Evolutionary conservation across 2,113 vertebrate species (phyloP).

Genomic region (Bufo bufo): DNA sequence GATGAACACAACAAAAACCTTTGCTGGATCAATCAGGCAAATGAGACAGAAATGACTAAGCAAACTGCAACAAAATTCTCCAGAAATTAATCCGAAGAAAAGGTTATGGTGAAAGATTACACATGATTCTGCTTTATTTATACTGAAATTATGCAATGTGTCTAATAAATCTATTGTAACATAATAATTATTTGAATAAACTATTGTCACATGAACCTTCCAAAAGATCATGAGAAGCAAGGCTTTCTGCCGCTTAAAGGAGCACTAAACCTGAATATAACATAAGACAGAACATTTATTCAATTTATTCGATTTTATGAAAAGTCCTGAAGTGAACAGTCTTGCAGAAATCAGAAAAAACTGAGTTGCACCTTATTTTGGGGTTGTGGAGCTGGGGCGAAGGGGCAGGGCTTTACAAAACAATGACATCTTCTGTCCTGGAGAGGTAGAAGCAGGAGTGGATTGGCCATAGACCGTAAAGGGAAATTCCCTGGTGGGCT

Average conservation of each 20-base stretch:
- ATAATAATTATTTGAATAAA: not conserved
- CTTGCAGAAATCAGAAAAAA: too few relatives aligned
- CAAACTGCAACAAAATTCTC: not conserved
- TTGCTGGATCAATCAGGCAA: not conserved
- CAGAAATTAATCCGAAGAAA: not conserved
- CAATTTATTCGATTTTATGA: too few relatives aligned
- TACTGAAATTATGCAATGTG: not conserved
- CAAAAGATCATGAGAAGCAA: not conserved
- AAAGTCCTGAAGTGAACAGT: too few relatives aligned
- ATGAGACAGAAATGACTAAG: not conserved
- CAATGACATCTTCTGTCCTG: too few relatives aligned
- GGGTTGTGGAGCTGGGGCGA: too few relatives aligned
- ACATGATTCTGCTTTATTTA: not conserved
- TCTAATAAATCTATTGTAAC: not conserved
- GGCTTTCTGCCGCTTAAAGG: not conserved
- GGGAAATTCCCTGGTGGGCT: too few relatives aligned
- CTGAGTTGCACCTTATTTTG: too few relatives aligned
- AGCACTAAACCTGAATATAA: not conserved
- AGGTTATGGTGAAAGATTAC: not conserved
- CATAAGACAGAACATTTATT: too few relatives aligned
- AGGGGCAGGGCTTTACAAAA: too few relatives aligned
- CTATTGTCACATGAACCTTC: not conserved
- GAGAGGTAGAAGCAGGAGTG: too few relatives aligned
- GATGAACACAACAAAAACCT: not conserved
- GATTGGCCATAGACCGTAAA: too few relatives aligned